Evolutionary conservation across 2,888 invertebrate species (phyloP).

Genomic region (Drosophila gaucha): DNA sequence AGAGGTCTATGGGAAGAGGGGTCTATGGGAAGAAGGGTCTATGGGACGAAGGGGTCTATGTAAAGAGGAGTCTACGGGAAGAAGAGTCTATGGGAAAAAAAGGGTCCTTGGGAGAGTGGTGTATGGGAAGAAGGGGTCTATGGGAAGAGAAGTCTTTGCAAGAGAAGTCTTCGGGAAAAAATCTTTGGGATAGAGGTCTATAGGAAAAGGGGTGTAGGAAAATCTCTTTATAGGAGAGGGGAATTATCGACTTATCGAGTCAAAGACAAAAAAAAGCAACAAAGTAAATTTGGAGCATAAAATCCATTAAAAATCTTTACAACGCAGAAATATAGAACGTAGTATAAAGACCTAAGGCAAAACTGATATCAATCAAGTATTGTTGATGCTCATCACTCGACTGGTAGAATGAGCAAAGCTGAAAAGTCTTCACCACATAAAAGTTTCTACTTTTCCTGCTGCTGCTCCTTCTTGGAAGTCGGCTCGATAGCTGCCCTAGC

Average conservation of each 20-base stretch:
- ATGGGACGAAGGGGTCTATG: background rate
- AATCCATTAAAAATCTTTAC: background rate
- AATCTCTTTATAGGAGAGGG: too few species aligned
- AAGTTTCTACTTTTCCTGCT: background rate
- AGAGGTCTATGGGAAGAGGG: background rate
- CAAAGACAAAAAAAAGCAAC: background rate
- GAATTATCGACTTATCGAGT: too few species aligned
- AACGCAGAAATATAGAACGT: background rate
- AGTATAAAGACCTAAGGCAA: background rate
- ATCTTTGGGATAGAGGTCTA: too few species aligned
- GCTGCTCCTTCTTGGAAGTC: background rate
- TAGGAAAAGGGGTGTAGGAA: background rate
- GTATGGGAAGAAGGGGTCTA: too few species aligned
- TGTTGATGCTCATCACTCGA: too few species aligned
- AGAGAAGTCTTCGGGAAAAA: background rate
- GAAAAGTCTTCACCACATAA: too few species aligned
- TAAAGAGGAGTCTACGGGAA: too few species aligned
- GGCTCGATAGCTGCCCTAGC: background rate
- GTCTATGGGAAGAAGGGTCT: background rate
- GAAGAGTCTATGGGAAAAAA: too few species aligned
- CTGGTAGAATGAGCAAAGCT: too few species aligned
- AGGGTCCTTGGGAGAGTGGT: too few species aligned
- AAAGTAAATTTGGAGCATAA: background rate
- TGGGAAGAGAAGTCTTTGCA: too few species aligned
- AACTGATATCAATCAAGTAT: too few species aligned